Evolutionary conservation across 2,797 vertebrate species (phyloP), one percentile per base, ranked within the genome.

Genomic region (Pitangus sulphuratus): DNA sequence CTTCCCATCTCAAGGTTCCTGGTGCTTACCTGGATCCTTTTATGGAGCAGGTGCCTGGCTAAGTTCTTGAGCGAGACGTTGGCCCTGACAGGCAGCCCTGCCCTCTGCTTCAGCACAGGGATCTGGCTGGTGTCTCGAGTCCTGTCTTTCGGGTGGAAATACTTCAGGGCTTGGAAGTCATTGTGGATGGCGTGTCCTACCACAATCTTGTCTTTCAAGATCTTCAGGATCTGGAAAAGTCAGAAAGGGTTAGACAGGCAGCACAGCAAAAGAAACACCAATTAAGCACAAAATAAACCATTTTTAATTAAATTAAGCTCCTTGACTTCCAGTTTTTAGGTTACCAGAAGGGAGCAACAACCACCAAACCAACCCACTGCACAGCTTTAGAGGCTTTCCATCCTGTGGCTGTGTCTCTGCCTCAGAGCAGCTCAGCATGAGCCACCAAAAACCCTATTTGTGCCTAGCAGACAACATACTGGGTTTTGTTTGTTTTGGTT

Each of bases 181-280:
- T 99, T 98, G 92, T 98, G 98, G 66, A 99, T 39, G 1, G 99
- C 98, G 6, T 99, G 99, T 5, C 99, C 99, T 56, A 99, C 98
- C 28, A 99, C 98, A 66, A 99, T 97, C 96, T 99, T 99, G 68
- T 98, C 98, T 93, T 98, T 98, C 60, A 99, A 98, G 72, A 99
- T 98, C 54, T 97, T 93, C 40, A 98, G 79, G 93, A 99, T 98
- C 99, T 99, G 94, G 19, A 96, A 72, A 37, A 54, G 12, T 51
- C 37, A 72, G 56, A 77, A 33, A 48, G 4, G n/a, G 42, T 92
- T 56, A 89, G 51, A 40, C 21, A 39, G 28, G 56, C 9, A 4
- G 7, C 2, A 1, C 53, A 79, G 28, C 5, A 3, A 68, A 71
- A 72, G 45, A 47, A 92, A 56, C 9, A 77, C 4, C 9, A 50